Base-by-base conservation (phyloP, 2,797 vertebrate species). In the Dromococcyx pavoninus region DNA sequence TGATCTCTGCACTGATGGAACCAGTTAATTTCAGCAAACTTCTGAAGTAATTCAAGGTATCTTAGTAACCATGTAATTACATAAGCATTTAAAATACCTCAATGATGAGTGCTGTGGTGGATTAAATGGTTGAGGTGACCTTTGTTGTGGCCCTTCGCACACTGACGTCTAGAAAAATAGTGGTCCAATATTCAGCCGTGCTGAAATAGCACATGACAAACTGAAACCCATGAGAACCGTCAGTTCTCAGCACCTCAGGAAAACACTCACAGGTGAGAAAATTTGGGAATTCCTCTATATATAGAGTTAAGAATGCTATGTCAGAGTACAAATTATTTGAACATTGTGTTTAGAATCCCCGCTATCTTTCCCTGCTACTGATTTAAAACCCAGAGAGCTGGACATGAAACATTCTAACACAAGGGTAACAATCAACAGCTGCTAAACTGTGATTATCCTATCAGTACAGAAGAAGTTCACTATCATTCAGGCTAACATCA, bases 1-100 rank as follows among this genome's bases (percentile, higher is more conserved):
- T 74, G 70, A 86, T 64, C 73, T 86, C 72, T 71, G n/a, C 41
- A 88, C 14, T 72, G 56, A 86, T 60, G 70, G 57, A 93, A 88
- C 13, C 35, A 86, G 43, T 73, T 88, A 71, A 93, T 78, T 92
- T 91, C 81, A 80, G 37, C 56, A 95, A 89, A 92, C 24, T 41
- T 80, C 74, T 80, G 8, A 61, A 73, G 48, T 54, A 92, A 93
- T 73, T 53, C 79, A 80, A 92, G 51, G 28, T 70, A 83, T 78
- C 4, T 89, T 67, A 89, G 37, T 64, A 92, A 86, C 39, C 24
- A 54, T 33, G 27, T 53, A 66, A 94, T 83, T 91, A 89, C 51
- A 86, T 89, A 56, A 65, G 46, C 14, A 66, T 54, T 87, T 66
- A 48, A 71, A 83, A 84, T 54, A 91, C 50, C 50, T 78, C 71